A percentile compares a stretch with the other conserved stretches of the same genome.
phyloP scores from a whole-genome alignment of 2,888 invertebrate species.

The Mesoligia furuncula region DNA sequence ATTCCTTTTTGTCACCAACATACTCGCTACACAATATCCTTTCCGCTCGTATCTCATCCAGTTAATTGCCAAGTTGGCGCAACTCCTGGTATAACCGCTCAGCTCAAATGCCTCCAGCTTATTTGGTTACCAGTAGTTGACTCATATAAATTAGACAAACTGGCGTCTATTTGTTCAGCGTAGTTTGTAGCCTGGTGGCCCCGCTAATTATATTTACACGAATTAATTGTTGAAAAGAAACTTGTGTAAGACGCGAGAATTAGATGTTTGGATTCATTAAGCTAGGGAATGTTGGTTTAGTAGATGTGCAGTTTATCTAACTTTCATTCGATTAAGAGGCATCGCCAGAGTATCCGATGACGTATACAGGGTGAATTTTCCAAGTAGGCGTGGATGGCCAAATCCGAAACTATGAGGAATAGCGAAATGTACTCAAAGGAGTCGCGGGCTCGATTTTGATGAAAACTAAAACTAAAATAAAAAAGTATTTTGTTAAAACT shows the following conservation, averaged over 20 bases:
- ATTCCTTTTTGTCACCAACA: too few relatives aligned
- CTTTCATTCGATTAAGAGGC: constrained; percentile 17
- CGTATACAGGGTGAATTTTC: too few relatives aligned
- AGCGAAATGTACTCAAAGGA: too few relatives aligned
- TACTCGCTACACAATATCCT: not conserved
- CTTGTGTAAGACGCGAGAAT: constrained; percentile 25
- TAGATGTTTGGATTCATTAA: constrained; percentile 18
- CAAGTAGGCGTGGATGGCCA: too few relatives aligned
- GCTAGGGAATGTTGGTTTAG: not conserved
- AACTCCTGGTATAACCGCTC: constrained; percentile 53
- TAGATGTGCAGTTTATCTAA: constrained; percentile 12
- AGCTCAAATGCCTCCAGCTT: constrained; percentile 62
- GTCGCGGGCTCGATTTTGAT: too few relatives aligned
- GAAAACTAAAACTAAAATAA: too few relatives aligned
- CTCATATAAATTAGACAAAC: constrained; percentile 65
- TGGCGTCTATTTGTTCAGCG: constrained; percentile 51
- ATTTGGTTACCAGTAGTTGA: constrained; percentile 70
- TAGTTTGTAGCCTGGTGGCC: constrained; percentile 14
- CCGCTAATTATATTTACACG: constrained; percentile 49
- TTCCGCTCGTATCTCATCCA: constrained; percentile 7
- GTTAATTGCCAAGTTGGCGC: constrained; percentile 60
- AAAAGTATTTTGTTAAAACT: too few relatives aligned
- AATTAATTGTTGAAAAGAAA: constrained; percentile 46
- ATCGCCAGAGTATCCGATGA: not conserved
- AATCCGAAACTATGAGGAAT: too few relatives aligned